Conservation (phyloP, 2,888 invertebrate genomes). For the Synergus itoensis region DNA sequence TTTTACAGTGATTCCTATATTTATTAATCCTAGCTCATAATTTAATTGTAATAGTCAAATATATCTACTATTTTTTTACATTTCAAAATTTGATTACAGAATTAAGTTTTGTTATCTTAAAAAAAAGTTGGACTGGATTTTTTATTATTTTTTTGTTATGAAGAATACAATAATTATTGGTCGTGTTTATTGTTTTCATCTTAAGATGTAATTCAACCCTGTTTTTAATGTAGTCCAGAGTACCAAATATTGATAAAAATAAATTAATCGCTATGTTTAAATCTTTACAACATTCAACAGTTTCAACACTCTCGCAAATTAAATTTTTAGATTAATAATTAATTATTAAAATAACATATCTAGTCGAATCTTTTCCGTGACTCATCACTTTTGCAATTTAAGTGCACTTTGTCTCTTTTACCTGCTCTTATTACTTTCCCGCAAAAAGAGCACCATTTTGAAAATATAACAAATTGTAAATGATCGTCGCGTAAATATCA, state of each 20-base stretch:
- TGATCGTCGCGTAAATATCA: slow-evolving; percentile 6
- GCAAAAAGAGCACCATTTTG: not conserved
- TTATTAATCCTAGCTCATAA: not conserved
- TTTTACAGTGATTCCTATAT: not conserved
- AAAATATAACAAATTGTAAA: not conserved
- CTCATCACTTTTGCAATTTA: slow-evolving; percentile 14
- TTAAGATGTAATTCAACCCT: slow-evolving; percentile 20
- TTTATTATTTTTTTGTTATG: not conserved
- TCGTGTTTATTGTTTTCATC: not conserved
- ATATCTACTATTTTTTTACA: not conserved
- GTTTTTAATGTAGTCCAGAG: slow-evolving; percentile 10
- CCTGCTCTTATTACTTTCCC: not conserved
- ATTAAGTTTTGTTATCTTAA: not conserved
- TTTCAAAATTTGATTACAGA: not conserved
- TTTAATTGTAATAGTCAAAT: not conserved
- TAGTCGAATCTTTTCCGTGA: not conserved
- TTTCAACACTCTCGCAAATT: too few relatives aligned
- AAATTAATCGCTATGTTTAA: not conserved
- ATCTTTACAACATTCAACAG: not conserved
- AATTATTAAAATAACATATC: too few relatives aligned
- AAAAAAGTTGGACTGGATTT: not conserved
- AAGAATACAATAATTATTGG: slow-evolving; percentile 6
- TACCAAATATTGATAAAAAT: not conserved
- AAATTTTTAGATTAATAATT: too few relatives aligned
- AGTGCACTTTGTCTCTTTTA: slow-evolving; percentile 14